Evolutionary conservation across 2,888 invertebrate genomes (phyloP).

Genomic region (Lapara coniferarum): DNA sequence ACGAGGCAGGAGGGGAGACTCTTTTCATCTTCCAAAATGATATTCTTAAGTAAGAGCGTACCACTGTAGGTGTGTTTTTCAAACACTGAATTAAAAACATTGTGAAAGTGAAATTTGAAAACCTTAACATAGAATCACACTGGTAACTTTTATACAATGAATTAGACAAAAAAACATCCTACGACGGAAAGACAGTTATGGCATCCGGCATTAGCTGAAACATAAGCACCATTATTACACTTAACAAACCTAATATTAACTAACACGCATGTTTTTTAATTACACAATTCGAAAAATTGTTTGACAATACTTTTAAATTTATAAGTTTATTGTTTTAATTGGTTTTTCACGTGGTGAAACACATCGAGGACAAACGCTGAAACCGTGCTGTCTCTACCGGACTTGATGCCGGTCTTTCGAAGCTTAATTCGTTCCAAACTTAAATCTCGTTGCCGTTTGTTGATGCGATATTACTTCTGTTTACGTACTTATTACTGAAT

Average conservation of each 20-base stretch:
- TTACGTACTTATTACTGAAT: neutral
- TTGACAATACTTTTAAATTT: conserved; percentile 26
- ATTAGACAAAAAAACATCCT: neutral
- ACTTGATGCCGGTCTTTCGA: neutral
- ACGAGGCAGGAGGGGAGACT: conserved; percentile 47
- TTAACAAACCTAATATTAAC: no score
- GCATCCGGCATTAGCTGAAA: no score
- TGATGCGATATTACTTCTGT: neutral
- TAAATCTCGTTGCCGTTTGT: neutral
- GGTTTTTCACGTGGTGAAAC: conserved; percentile 48
- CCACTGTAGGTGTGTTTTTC: neutral
- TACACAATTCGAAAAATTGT: no score
- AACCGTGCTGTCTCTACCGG: conserved; percentile 3
- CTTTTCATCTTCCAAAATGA: conserved; percentile 55
- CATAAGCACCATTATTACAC: no score
- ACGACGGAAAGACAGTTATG: neutral
- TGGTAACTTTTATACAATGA: neutral
- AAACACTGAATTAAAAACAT: neutral
- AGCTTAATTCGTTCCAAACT: conserved; percentile 2
- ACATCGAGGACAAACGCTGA: neutral
- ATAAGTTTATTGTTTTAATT: conserved; percentile 34
- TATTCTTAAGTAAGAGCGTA: neutral
- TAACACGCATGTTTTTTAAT: no score
- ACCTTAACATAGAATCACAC: neutral
- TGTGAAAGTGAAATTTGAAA: neutral